Conservation (phyloP, 2,797 vertebrate species). For the Psittacula derbiana region DNA sequence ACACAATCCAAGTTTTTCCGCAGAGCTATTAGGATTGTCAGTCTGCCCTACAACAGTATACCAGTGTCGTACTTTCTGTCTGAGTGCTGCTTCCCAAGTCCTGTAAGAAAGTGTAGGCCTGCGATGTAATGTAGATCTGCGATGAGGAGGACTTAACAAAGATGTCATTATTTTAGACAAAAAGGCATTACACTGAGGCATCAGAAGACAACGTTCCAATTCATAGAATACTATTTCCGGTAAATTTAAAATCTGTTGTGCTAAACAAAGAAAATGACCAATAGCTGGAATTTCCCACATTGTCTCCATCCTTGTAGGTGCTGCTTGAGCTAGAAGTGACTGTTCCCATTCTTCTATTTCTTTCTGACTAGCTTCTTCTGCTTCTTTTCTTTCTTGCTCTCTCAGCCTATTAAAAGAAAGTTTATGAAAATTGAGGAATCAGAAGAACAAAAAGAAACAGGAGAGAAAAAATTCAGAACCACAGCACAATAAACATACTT, state of each 20-base stretch:
- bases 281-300: conserved; percentile 98
- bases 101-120: conserved; percentile 87
- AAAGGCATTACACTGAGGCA: conserved; percentile 94
- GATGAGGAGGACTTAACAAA: conserved; percentile 87
- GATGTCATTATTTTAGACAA: conserved; percentile 97
- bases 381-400: conserved; percentile 94
- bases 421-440: neutral
- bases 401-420: conserved; percentile 83
- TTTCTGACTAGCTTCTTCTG: conserved; percentile 93
- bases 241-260: conserved; percentile 92
- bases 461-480: neutral
- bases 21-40: conserved; percentile 81
- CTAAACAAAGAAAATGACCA: conserved; percentile 97
- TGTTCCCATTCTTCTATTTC: conserved; percentile 96
- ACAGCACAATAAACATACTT: neutral
- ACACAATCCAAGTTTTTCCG: conserved; percentile 91
- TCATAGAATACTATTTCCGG: conserved; percentile 97
- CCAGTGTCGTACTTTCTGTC: conserved; percentile 90
- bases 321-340: conserved; percentile 86
- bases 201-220: conserved; percentile 94
- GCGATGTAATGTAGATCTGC: conserved; percentile 87
- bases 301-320: conserved; percentile 85
- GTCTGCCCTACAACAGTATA: conserved; percentile 85
- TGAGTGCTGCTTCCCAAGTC: conserved; percentile 92
- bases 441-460: neutral